Base-by-base conservation (phyloP, 2,113 vertebrate species). In the Calyptomena viridis region DNA sequence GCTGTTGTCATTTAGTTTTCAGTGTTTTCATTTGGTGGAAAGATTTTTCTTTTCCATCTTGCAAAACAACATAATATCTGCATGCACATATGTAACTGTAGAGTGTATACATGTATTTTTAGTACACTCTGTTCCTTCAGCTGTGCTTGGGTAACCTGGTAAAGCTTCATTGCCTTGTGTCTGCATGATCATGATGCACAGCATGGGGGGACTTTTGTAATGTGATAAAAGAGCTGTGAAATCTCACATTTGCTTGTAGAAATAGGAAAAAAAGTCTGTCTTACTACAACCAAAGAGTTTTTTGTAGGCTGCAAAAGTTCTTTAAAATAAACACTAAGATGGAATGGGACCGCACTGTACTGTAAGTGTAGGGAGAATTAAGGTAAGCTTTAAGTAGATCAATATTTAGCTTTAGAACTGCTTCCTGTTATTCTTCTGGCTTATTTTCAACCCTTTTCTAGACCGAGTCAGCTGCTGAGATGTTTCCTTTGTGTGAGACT, bases 111-210 rank as follows among this genome's bases (percentile, higher is more conserved):
- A 68, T 49, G 72, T 96, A 94, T 96, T 97, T 97, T 97, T 93
- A 93, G 93, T 64, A 66, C 52, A 21, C 40, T 52, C 58, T 94
- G 79, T 82, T 93, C 86, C 25, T 88, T 95, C 85, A 90, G 90
- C 75, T 94, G 78, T 96, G 91, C 94, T 94, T 94, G 81, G 84
- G 67, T 96, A 81, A 93, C 47, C 81, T 91, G 66, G 86, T 93
- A 90, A 91, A 91, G 78, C 69, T 93, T 95, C 84, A 80, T 79
- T 94, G 81, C 67, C 82, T 96, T 89, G 40, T 71, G 58, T 91
- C 67, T 94, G 88, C 50, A 46, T 67, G 67, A 84, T 69, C 75
- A 39, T 71, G 49, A 87, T 90, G 91, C 83, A 82, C 64, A 87
- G 92, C 84, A 85, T 52, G 60, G 40, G 79, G 62, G 39, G 4